Evolutionary conservation across 2,113 vertebrate genomes (phyloP).

Genomic region (Eudyptes chrysolophus): DNA sequence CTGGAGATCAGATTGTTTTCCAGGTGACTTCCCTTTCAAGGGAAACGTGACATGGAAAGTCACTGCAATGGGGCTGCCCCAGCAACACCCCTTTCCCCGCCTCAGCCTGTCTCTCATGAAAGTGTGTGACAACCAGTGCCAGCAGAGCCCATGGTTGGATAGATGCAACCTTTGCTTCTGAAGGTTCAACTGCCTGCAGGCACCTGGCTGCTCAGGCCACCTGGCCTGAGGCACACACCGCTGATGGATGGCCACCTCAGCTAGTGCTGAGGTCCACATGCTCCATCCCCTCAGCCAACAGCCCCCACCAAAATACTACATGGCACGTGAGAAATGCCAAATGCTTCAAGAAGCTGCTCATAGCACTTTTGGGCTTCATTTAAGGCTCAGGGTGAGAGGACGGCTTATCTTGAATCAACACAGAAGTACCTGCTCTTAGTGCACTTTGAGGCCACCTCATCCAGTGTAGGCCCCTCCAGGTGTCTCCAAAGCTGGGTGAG

Average conservation of each 20-base stretch:
- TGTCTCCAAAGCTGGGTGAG: background rate
- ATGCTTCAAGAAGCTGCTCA: background rate
- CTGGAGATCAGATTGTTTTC: background rate
- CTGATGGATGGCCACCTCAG: background rate
- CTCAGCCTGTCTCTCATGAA: background rate
- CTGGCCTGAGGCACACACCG: background rate
- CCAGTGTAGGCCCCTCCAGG: background rate
- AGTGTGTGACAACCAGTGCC: background rate
- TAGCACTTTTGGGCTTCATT: background rate
- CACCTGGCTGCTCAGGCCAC: background rate
- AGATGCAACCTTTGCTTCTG: background rate
- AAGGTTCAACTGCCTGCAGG: background rate
- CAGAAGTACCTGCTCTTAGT: background rate
- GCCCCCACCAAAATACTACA: background rate
- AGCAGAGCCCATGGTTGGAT: background rate
- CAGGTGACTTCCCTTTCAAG: background rate
- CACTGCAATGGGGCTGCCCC: background rate
- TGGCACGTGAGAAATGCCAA: background rate
- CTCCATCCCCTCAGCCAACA: background rate
- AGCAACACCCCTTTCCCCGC: background rate
- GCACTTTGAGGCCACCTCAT: background rate
- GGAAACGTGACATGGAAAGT: background rate
- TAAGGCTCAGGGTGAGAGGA: background rate
- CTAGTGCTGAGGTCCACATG: background rate
- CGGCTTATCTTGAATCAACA: background rate